Evolutionary conservation across 2,113 vertebrate species (phyloP), one percentile per base, ranked within the genome.

Genomic region (Limnothrissa miodon): DNA sequence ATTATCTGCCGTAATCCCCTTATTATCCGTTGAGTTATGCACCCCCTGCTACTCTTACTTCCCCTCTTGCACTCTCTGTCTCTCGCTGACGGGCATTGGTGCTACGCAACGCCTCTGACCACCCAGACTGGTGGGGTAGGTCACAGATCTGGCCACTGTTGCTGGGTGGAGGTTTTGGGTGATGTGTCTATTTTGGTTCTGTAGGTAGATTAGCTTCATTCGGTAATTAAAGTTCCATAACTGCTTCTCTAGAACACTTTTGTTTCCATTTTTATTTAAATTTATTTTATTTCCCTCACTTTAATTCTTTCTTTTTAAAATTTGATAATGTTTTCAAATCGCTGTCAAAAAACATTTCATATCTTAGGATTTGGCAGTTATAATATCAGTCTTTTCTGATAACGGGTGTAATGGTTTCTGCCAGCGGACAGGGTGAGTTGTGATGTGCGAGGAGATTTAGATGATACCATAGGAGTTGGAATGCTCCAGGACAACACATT

Each of bases 211-310:
- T 92, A 93, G 86, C 93, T 88, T 70, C 89, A 90, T 88, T 87
- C 87, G 94, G 17, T 95, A 95, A 95, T 96, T 93, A 92, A 23
- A 90, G 94, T 95, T 95, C 86, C 80, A 81, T 85, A 78, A 51
- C 48, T 2, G 19, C 48, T 53, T 53, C 48, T 53, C 48, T 19
- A 53, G 48, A 5, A 10, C n/a, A 59, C n/a, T 59, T 7, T 59
- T 56, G 17, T 19, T 17, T 56, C 2, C 1, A 0, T 25, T 9
- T 25, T 59, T 59, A 9, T 19, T 11, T 29, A 17, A 11, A 10
- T 15, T 29, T 29, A 1, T 13, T 70, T 70, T 36, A n/a, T n/a
- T n/a, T n/a, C n/a, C n/a, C n/a, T n/a, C n/a, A n/a, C n/a, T 33
- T 15, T 33, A 23, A 62, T 62, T 62, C n/a, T 10, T 62, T 29